phyloP scores from a whole-genome alignment of 2,888 invertebrate species.

The Aspidiotus rigidus region DNA sequence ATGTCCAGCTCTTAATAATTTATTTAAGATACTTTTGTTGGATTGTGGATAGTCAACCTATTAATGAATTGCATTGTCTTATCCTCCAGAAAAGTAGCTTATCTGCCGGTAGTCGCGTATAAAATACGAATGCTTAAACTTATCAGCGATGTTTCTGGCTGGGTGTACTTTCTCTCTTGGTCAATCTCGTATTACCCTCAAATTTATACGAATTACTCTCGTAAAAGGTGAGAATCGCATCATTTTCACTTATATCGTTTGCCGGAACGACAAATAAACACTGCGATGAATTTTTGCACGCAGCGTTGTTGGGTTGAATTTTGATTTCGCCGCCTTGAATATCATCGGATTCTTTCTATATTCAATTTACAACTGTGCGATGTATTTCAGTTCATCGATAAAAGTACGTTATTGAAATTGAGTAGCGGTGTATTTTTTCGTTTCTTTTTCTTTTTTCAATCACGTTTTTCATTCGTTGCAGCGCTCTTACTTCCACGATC shows the following conservation, averaged over 20 bases:
- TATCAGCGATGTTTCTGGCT: slow-evolving; percentile 79
- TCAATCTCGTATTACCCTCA: slow-evolving; percentile 98
- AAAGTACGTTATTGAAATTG: slow-evolving; percentile 49
- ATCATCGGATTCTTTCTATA: slow-evolving; percentile 88
- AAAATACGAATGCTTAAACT: slow-evolving; percentile 59
- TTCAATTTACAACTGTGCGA: slow-evolving; percentile 80
- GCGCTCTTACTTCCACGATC: slow-evolving; percentile 66
- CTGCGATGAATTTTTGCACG: slow-evolving; percentile 36
- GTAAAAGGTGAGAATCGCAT: slow-evolving; percentile 59
- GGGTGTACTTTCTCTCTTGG: slow-evolving; percentile 98
- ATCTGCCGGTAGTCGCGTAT: slow-evolving; percentile 66
- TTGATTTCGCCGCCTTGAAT: slow-evolving; percentile 86
- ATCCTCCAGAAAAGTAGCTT: slow-evolving; percentile 48
- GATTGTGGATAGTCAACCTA: no score
- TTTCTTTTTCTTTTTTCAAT: not conserved
- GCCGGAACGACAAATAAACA: no score
- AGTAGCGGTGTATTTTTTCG: no score
- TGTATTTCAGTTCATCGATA: slow-evolving; percentile 71
- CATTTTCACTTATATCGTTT: not conserved
- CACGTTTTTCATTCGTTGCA: slow-evolving; percentile 45
- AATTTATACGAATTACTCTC: slow-evolving; percentile 76
- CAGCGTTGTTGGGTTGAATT: slow-evolving; percentile 93
- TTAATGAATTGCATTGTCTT: no score
- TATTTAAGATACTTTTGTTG: no score
- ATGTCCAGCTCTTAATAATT: no score